Evolutionary conservation across 2,113 vertebrate genomes (phyloP).

Genomic region (Petroica traversi): DNA sequence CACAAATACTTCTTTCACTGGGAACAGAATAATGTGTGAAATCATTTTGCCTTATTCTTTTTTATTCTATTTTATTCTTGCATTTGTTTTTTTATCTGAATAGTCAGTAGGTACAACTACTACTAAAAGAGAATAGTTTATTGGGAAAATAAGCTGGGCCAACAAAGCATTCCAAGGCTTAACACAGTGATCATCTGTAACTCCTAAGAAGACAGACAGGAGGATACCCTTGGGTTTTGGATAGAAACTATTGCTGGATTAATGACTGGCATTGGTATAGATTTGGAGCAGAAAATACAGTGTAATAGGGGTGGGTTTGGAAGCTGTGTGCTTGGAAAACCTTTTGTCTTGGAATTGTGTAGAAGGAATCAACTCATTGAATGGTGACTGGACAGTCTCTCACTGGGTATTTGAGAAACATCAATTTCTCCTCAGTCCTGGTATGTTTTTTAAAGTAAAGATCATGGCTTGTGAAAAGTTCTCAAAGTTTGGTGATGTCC

Average conservation of each 20-base stretch:
- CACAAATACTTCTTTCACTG: background rate
- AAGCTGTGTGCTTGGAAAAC: background rate
- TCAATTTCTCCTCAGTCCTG: background rate
- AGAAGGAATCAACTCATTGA: background rate
- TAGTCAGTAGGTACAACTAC: background rate
- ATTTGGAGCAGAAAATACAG: background rate
- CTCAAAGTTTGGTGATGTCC: background rate
- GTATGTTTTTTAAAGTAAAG: background rate
- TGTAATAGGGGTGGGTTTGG: background rate
- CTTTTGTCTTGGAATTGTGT: slow-evolving; percentile 20
- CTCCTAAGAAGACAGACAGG: background rate
- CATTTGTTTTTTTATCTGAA: background rate
- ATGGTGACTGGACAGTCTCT: background rate
- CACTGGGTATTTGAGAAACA: background rate
- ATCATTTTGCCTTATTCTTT: background rate
- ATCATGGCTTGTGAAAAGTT: background rate
- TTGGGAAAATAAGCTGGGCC: background rate
- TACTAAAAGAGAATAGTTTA: background rate
- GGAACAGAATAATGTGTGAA: background rate
- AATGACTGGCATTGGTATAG: background rate
- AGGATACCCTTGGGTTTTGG: background rate
- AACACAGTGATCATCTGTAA: background rate
- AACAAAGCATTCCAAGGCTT: background rate
- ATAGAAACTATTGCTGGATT: slow-evolving; percentile 10
- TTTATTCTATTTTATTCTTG: background rate